Conservation (phyloP, 2,113 vertebrate genomes). For the Catharus bicknelli region DNA sequence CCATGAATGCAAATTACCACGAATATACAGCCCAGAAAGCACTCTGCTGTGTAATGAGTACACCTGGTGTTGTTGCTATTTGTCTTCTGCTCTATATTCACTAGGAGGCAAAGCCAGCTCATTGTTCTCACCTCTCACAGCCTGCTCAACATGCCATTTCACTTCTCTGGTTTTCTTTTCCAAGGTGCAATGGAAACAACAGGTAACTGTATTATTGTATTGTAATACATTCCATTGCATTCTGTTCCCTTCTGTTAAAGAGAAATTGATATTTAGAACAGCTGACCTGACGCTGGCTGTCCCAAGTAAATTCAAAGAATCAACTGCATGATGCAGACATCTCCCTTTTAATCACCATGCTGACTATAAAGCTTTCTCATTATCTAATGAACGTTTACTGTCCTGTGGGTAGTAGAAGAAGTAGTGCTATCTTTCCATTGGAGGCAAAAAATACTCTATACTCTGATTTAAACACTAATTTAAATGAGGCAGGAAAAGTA, state of each 20-base stretch:
- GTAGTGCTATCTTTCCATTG: background rate
- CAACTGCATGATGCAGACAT: background rate
- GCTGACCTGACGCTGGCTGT: background rate
- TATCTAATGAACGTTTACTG: background rate
- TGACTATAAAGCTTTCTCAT: background rate
- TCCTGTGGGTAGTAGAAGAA: background rate
- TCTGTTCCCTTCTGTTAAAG: background rate
- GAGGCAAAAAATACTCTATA: background rate
- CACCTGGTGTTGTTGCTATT: background rate
- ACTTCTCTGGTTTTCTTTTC: background rate
- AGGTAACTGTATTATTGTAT: background rate
- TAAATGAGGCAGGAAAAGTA: background rate
- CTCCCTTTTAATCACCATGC: background rate
- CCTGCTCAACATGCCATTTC: background rate
- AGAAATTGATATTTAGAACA: background rate
- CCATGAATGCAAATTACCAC: background rate
- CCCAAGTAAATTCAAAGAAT: background rate
- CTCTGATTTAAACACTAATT: background rate
- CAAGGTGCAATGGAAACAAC: background rate
- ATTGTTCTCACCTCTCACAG: background rate
- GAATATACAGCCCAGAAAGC: background rate
- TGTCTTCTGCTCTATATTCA: background rate
- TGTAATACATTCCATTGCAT: background rate
- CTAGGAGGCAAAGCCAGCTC: background rate
- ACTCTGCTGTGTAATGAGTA: background rate